Conservation (phyloP, 2,113 vertebrate species). For the Thamnaconus septentrionalis region DNA sequence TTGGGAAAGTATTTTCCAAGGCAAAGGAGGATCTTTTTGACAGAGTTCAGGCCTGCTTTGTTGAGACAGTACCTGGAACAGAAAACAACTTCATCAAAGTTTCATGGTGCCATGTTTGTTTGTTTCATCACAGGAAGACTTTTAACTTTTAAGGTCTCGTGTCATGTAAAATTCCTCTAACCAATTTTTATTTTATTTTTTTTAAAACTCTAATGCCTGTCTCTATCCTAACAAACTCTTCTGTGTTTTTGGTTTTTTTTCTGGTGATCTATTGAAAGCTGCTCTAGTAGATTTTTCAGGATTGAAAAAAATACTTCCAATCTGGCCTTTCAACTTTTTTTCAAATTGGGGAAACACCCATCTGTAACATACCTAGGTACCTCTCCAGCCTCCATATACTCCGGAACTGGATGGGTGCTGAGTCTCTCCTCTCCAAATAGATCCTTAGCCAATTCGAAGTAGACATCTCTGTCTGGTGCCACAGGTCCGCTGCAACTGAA, state of each 20-base stretch:
- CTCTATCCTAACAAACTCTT: too few relatives aligned
- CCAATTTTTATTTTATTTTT: not conserved
- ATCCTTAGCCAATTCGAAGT: conserved; percentile 63
- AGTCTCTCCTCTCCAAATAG: conserved; percentile 76
- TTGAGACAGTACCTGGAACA: conserved; percentile 80
- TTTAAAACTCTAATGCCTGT: too few relatives aligned
- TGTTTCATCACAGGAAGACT: too few relatives aligned
- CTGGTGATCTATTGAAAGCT: too few relatives aligned
- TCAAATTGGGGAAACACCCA: not conserved
- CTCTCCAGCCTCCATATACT: conserved; percentile 81
- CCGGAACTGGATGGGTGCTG: conserved; percentile 77
- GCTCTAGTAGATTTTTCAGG: too few relatives aligned
- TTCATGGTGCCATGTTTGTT: too few relatives aligned
- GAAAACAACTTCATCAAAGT: conserved; percentile 5
- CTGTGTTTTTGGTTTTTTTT: too few relatives aligned
- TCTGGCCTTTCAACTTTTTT: too few relatives aligned
- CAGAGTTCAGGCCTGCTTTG: conserved; percentile 74
- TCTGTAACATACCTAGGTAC: conserved; percentile 73
- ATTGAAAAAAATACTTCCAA: too few relatives aligned
- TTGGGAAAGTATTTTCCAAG: conserved; percentile 77
- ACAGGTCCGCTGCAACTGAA: conserved; percentile 39
- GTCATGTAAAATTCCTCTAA: too few relatives aligned
- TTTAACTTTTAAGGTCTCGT: too few relatives aligned
- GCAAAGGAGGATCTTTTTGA: conserved; percentile 84
- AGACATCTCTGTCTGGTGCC: conserved; percentile 71